Evolutionary conservation across 2,888 invertebrate genomes (phyloP), one percentile per base, ranked within the genome.

Genomic region (Boloria selene): DNA sequence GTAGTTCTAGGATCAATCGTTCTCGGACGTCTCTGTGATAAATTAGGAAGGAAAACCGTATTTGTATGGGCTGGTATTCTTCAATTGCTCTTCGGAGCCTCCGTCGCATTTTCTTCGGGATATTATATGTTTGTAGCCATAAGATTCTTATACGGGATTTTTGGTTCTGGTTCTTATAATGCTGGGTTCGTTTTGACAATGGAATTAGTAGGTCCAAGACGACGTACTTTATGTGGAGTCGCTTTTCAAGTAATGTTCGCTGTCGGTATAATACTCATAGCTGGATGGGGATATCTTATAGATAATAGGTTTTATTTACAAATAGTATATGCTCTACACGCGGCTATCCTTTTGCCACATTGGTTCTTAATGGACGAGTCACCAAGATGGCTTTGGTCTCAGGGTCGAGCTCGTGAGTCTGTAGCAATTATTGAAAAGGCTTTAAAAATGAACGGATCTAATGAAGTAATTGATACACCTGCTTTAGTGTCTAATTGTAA

Each of bases 331-430:
- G 97, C 95, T 0, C 82, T 95, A 60, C 97, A 97, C 79, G 95
- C 96, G 59, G 86, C 93, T 3, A 77, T 96, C 0, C 89, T 97
- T 26, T 83, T 97, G 63, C 95, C 94, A 16, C 97, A 97, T 81
- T 96, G 96, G 95, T 95, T 97, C 93, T 78, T 96, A 38, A 95
- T 97, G 94, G 97, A 97, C 75, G 97, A 97, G 86, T 97, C 97
- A 42, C 97, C 97, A 0, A 93, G 97, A 70, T 97, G 97, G 97
- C 88, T 97, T 3, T 97, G 97, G 97, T 93, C 95, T 6, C 96
- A 97, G 79, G 97, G 97, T 2, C 93, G 95, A 31, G 93, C 94
- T 1, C 90, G 93, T 13, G 96, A 97, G 82, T 95, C 97, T 0
- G 93, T 97, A 0, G 93, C 93, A 10, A 96, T 97, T 69, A 93